Base-by-base conservation (phyloP, 2,113 vertebrate genomes). In the Melanerpes formicivorus region DNA sequence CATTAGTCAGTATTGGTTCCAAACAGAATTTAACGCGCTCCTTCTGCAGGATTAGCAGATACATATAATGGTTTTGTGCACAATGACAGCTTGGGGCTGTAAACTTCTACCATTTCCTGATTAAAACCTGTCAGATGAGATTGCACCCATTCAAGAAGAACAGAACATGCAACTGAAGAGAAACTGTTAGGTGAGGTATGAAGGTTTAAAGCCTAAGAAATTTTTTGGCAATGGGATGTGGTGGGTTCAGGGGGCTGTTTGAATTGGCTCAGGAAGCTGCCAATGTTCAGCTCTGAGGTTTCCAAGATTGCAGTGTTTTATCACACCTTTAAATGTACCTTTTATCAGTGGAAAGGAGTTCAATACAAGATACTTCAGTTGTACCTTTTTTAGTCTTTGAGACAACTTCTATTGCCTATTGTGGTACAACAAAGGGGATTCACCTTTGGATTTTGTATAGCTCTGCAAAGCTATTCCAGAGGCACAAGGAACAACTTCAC, bases 1-100 rank as follows among this genome's bases (percentile, higher is more conserved):
- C 84, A 95, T 94, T 84, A 95, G 72, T 64, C 75, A 80, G 23
- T 74, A 79, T 30, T 80, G 69, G 88, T 64, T 92, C 69, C 89
- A 93, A 72, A 44, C 14, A 54, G 74, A 90, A 67, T 58, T 67
- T 54, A 90, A 88, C 5, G 0, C 12, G 63, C 40, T 89, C 67
- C 63, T 89, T 84, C 81, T 64, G 71, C 82, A 89, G 87, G 83
- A 94, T 72, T 86, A 90, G 93, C 48, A 80, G 76, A 74, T 32
- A 32, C 1, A 27, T 0, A n/a, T 5, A 17, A 50, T 25, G 67
- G 12, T 75, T 84, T 54, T 78, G 55, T 50, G 73, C 0, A 3
- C 55, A 69, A 27, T 42, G 55, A 70, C 80, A 92, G 83, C 86
- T 93, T 82, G 34, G 46, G 64, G 59, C 88, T 94, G 92, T 84